Base-by-base conservation (phyloP, 2,888 invertebrate species). In the Melikaiella ostensackeni region DNA sequence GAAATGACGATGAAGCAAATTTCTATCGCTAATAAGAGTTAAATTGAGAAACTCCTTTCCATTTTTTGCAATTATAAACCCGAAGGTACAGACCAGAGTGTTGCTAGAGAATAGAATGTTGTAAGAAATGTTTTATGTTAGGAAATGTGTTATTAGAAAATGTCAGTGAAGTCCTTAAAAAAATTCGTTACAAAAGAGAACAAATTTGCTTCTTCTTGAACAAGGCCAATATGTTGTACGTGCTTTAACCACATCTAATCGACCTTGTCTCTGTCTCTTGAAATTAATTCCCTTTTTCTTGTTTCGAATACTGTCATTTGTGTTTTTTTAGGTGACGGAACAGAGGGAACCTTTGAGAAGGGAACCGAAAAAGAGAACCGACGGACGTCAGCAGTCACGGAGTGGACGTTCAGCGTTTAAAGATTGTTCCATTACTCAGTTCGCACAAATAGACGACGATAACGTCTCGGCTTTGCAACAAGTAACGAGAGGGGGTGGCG, bases 391-490 rank as follows among this genome's bases (percentile, higher is more conserved):
- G 77, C 90, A 90, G 78, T 83, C 84, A 46, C 86, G 89, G 78
- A 86, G 86, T 79, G 92, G 92, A 24, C 89, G 93, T 63, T 90
- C 93, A 3, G 91, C 92, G 0, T 92, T 94, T 33, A 94, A 96
- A 7, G 97, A 98, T 89, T 96, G 96, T 88, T 97, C 97, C 77
- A 95, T 95, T 86, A 96, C 96, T 7, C 98, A 98, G 91, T 98
- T 97, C 91, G 98, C 98, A 0, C 94, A 98, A 80, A 97, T 97
- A 90, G 98, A 98, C 89, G 98, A 98, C 89, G 98, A 98, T 84
- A 98, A 98, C 88, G 96, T 97, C 0, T 98, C 97, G 5, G 96
- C 96, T 0, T 90, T 96, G 82, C 97, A 97, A 89, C 97, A 97
- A 93, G 96, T 97, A 74, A 98, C 97, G 0, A 95, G 96, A 89